Evolutionary conservation across 2,113 vertebrate species (phyloP), one percentile per base, ranked within the genome.

Genomic region (Anarrhichthys ocellatus): DNA sequence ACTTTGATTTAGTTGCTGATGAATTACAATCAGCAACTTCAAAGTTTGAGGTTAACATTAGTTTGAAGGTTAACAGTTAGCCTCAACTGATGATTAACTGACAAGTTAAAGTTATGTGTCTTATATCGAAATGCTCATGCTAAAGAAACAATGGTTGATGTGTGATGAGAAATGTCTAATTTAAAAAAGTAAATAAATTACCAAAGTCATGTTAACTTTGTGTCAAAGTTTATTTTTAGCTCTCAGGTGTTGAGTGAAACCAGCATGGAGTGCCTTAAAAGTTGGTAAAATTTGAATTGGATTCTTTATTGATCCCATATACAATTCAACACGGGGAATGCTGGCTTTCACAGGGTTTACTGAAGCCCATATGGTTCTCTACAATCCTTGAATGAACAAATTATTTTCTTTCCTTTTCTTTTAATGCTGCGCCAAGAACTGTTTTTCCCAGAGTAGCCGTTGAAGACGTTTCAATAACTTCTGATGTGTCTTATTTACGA

Each of bases 401-500:
- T 50, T 27, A n/a, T 44, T 44, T 68, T 32, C 2, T 24, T 40
- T 52, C 42, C 4, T 38, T 54, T 29, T 36, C 3, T 32, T 67
- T 38, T 38, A 9, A 22, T 27, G 1, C 18, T 29, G 52, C 0
- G 3, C 20, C 58, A 44, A 36, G 36, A 68, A 27, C 36, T 2
- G 10, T 52, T 40, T 64, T 29, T 67, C 48, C n/a, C 46, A 56
- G 46, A 46, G 6, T 29, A 50, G 3, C 27, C 24, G 27, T 65
- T 63, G 5, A 15, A 68, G 36, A 50, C 42, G 29, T 78, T 66
- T 46, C 29, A 50, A 1, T 40, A 80, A 67, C 82, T 77, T 36
- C 20, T 24, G 6, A 56, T 61, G 42, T 24, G 27, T 77, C 20
- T 42, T 27, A 84, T 84, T 83, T 80, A 84, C 1, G 67, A 79